These are phyloP conservation scores for Heliothis subflexa DNA, from an alignment of 1,140 invertebrate species.

Conservation along the genomic window DNA sequence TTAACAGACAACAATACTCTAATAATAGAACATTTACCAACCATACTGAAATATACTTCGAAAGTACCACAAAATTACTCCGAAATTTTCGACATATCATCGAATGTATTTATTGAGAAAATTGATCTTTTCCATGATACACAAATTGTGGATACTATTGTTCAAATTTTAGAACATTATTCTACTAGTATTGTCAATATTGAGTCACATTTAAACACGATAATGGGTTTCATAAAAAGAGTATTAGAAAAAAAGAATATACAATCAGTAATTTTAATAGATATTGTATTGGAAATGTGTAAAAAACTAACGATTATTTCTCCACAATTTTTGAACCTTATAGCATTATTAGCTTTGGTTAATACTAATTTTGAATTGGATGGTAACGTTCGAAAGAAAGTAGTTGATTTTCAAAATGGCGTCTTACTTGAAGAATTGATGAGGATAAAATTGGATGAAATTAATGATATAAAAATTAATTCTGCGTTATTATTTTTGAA, in stretches of 20 bases:
- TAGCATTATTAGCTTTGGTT: background rate
- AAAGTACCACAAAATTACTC: background rate
- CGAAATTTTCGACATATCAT: background rate
- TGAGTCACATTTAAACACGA: background rate
- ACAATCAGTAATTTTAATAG: background rate
- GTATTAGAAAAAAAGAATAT: background rate
- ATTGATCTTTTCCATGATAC: background rate
- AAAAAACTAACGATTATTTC: background rate
- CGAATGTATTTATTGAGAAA: constrained; percentile 7
- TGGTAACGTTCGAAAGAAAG: background rate
- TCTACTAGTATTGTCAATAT: background rate
- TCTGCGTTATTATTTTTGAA: background rate
- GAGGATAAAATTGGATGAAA: background rate
- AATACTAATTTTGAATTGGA: background rate
- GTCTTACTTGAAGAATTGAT: background rate
- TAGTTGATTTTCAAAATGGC: background rate
- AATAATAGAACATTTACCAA: background rate
- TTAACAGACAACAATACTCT: background rate
- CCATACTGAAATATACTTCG: background rate
- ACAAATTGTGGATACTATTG: background rate
- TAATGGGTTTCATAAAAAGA: background rate
- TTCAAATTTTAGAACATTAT: background rate
- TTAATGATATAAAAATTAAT: background rate
- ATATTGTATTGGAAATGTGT: background rate
- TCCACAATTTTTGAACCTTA: constrained; percentile 7